A percentile compares a stretch with the other conserved stretches of the same genome.
Evolutionary conservation across 2,888 invertebrate species (phyloP).

Genomic region (Coecobrya sp.): DNA sequence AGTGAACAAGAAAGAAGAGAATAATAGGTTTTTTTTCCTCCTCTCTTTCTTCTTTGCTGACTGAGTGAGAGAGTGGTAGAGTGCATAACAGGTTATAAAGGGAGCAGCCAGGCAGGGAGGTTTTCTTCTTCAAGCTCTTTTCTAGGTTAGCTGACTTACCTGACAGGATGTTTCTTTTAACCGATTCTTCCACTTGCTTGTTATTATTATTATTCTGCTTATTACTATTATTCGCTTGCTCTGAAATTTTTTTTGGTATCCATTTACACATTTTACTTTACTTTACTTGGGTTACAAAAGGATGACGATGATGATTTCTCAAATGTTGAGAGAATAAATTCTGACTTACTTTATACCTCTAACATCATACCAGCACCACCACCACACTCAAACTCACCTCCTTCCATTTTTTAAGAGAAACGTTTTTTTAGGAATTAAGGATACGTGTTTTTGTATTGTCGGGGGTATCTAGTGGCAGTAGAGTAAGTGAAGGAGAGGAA

Average conservation of each 20-base stretch:
- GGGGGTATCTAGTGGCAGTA: not conserved
- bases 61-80: conserved; percentile 31
- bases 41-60: conserved; percentile 8
- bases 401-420: conserved; percentile 67
- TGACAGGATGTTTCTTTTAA: conserved; percentile 81
- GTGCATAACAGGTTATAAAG: conserved; percentile 78
- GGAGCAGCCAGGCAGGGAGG: conserved; percentile 68
- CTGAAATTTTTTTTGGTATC: conserved; percentile 36
- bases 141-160: conserved; percentile 82
- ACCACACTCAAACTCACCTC: conserved; percentile 65
- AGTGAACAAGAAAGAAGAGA: conserved; percentile 40
- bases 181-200: conserved; percentile 76
- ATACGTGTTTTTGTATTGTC: conserved; percentile 13
- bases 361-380: conserved; percentile 9
- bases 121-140: conserved; percentile 77
- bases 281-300: conserved; percentile 54
- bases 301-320: conserved; percentile 26
- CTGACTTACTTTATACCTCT: conserved; percentile 17
- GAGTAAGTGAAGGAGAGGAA: conserved; percentile 7
- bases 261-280: conserved; percentile 51
- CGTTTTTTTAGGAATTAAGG: conserved; percentile 39
- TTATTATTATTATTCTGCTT: conserved; percentile 18
- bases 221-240: conserved; percentile 46
- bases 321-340: conserved; percentile 25
- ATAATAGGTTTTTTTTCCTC: conserved; percentile 52